These are phyloP conservation scores for Butastur rufipennis DNA, from an alignment of 2,113 vertebrate species.

Conservation along the genomic window DNA sequence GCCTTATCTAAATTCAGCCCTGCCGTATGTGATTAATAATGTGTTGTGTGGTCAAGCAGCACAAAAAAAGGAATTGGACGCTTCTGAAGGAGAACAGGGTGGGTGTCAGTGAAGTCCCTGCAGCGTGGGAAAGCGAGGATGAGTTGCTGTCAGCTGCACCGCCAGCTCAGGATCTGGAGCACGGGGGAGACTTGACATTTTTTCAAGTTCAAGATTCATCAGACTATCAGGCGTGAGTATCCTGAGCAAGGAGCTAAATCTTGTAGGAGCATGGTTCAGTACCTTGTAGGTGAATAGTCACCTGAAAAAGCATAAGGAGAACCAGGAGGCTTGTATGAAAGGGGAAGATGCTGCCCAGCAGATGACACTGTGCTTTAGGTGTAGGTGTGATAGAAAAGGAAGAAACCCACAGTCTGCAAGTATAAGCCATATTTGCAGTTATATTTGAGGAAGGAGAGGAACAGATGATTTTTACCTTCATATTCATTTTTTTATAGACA, in stretches of 20 bases:
- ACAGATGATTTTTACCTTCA: not conserved
- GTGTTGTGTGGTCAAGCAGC: not conserved
- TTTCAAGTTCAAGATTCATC: not conserved
- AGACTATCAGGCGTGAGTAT: not conserved
- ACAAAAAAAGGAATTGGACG: not conserved
- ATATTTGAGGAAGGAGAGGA: not conserved
- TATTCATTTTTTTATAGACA: not conserved
- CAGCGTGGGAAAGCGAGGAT: not conserved
- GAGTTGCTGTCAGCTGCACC: not conserved
- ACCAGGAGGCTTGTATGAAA: not conserved
- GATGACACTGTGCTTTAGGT: not conserved
- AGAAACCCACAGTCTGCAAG: not conserved
- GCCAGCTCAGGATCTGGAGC: not conserved
- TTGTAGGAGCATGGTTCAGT: not conserved
- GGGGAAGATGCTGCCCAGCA: not conserved
- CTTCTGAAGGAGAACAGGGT: not conserved
- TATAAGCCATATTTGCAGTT: not conserved
- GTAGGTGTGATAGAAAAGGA: not conserved
- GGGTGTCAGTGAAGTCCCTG: not conserved
- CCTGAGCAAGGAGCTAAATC: not conserved
- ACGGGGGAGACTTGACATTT: not conserved
- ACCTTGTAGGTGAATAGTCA: not conserved
- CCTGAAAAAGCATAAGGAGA: not conserved
- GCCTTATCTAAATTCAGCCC: not conserved
- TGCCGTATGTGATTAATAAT: not conserved